Evolutionary conservation across 2,797 vertebrate genomes (phyloP).

Genomic region (Pseudocheirus occidentalis): DNA sequence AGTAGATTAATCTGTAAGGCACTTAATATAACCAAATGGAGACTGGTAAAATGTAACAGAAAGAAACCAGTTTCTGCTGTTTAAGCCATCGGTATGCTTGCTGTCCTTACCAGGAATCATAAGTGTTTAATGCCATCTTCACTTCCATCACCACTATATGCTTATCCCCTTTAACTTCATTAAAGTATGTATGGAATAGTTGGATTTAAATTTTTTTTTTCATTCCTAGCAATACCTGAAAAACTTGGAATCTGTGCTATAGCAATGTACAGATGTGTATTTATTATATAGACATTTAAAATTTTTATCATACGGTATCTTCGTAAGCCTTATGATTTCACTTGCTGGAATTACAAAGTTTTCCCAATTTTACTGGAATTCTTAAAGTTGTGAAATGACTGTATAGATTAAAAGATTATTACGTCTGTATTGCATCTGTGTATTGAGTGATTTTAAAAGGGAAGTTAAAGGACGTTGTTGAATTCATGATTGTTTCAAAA

Average conservation of each 20-base stretch:
- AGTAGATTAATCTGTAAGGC: not conserved
- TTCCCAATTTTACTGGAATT: conserved; percentile 67
- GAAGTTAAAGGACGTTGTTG: conserved; percentile 54
- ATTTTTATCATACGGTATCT: conserved; percentile 58
- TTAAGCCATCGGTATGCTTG: not conserved
- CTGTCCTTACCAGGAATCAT: conserved; percentile 27
- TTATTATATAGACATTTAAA: conserved; percentile 44
- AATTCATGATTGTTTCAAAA: conserved; percentile 52
- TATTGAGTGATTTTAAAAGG: conserved; percentile 61
- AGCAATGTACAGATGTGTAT: conserved; percentile 59
- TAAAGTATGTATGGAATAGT: conserved; percentile 16
- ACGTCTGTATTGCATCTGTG: conserved; percentile 67
- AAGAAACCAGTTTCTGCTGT: conserved; percentile 19
- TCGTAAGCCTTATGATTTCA: conserved; percentile 61
- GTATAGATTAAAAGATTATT: conserved; percentile 63
- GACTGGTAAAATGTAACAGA: not conserved
- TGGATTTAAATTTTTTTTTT: conserved; percentile 60
- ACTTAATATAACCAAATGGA: not conserved
- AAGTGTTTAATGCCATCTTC: conserved; percentile 13
- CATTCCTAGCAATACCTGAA: conserved; percentile 55
- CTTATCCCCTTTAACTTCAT: not conserved
- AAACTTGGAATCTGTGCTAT: conserved; percentile 40
- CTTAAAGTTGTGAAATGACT: conserved; percentile 57
- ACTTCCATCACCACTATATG: conserved; percentile 1
- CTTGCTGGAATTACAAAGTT: conserved; percentile 58